Evolutionary conservation across 1,140 invertebrate species (phyloP).

Genomic region (Tetragonula clypearis): DNA sequence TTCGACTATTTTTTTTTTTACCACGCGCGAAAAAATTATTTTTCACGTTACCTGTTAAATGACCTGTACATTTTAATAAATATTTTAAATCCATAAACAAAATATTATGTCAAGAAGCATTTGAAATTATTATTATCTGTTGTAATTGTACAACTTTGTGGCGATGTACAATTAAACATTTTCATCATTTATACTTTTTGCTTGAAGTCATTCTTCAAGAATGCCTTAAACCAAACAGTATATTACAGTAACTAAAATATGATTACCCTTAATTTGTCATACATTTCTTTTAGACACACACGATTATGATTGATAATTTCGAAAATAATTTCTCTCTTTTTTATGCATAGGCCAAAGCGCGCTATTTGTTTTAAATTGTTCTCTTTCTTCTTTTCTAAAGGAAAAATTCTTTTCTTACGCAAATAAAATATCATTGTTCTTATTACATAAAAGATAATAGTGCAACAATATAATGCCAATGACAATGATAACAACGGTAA

Average conservation of each 20-base stretch:
- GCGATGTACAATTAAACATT: background rate
- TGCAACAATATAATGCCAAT: conserved; percentile 1
- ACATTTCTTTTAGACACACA: background rate
- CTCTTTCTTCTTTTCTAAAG: background rate
- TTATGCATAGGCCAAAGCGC: conserved; percentile 28
- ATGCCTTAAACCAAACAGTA: conserved; percentile 3
- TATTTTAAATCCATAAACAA: conserved; percentile 40
- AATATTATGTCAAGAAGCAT: conserved; percentile 36
- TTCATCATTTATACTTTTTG: conserved; percentile 16
- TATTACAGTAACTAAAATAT: conserved; percentile 2
- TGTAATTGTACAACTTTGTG: background rate
- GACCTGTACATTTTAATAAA: conserved; percentile 41
- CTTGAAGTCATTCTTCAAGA: background rate
- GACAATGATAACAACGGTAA: conserved; percentile 10
- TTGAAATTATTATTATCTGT: conserved; percentile 22
- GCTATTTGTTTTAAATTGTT: conserved; percentile 23
- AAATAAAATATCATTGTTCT: conserved; percentile 10
- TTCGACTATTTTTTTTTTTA: conserved; percentile 50
- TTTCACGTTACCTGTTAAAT: conserved; percentile 22
- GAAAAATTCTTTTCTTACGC: background rate
- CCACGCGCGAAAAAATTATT: conserved; percentile 53
- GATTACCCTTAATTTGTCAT: conserved; percentile 10
- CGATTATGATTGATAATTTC: conserved; percentile 34
- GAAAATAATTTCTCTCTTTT: conserved; percentile 33
- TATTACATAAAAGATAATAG: background rate